Evolutionary conservation across 2,888 invertebrate species (phyloP).

Genomic region (Ectobius pallidus): DNA sequence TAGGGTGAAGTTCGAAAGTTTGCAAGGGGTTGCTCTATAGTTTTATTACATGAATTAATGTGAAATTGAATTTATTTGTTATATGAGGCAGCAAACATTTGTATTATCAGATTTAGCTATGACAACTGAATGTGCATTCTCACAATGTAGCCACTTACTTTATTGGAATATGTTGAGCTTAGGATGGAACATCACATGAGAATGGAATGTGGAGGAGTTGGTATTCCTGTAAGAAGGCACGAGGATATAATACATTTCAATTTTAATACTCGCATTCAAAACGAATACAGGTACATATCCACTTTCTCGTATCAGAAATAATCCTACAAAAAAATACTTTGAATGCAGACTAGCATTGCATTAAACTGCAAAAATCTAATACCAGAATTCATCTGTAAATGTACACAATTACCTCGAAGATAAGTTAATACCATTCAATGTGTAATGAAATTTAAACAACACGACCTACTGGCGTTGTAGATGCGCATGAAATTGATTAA

Average conservation of each 20-base stretch:
- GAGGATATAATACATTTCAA: constrained; percentile 1
- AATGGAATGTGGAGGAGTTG: no score
- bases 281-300: constrained; percentile 8
- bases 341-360: neutral
- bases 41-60: no score
- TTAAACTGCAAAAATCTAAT: neutral
- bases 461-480: neutral
- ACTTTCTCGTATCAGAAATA: neutral
- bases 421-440: neutral
- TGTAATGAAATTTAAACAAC: neutral
- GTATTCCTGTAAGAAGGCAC: no score
- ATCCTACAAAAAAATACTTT: neutral
- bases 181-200: no score
- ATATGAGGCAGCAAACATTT: no score
- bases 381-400: neutral
- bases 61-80: no score
- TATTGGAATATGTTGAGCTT: no score
- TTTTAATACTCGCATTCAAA: constrained; percentile 20
- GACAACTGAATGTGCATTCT: no score
- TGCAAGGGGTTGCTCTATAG: no score
- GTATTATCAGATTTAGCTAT: no score
- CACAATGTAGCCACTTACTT: no score
- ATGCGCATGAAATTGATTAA: neutral
- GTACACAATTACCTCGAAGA: neutral
- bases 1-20: no score